Percentiles rank a stretch among this genome's conserved stretches.
These are phyloP conservation scores for Phymorhynchus buccinoides DNA, from an alignment of 1,140 invertebrate genomes.

Conservation along the genomic window DNA sequence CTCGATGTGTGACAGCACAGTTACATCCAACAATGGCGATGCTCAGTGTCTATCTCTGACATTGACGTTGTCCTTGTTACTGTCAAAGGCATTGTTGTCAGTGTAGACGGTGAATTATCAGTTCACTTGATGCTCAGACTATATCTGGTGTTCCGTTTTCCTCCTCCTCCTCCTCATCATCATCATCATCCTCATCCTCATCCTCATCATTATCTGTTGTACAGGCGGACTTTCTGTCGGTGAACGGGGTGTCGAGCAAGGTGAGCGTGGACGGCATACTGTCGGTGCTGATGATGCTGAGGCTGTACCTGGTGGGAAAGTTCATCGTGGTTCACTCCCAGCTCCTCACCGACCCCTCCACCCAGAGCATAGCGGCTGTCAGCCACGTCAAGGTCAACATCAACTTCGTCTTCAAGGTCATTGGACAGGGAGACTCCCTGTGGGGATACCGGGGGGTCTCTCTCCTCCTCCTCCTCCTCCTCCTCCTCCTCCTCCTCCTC, in stretches of 20 bases:
- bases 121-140: too few species aligned
- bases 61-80: too few species aligned
- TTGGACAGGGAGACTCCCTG: too few species aligned
- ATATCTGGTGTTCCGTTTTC: too few species aligned
- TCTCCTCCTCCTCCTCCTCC: neutral
- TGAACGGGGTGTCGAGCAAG: slow-evolving; percentile 11
- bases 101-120: too few species aligned
- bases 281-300: slow-evolving; percentile 70
- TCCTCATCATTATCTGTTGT: neutral
- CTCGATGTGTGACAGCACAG: too few species aligned
- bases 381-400: slow-evolving; percentile 71
- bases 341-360: slow-evolving; percentile 68
- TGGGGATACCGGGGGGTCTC: too few species aligned
- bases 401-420: slow-evolving; percentile 71
- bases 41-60: too few species aligned
- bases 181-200: too few species aligned
- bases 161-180: too few species aligned
- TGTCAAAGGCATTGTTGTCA: too few species aligned
- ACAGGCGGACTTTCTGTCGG: slow-evolving; percentile 18
- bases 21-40: too few species aligned
- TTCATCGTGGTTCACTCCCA: slow-evolving; percentile 71
- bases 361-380: slow-evolving; percentile 71
- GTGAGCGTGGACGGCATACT: slow-evolving; percentile 70
- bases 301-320: slow-evolving; percentile 68
- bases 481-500: neutral